Conservation (phyloP, 2,113 vertebrate species). For the Edolisoma coerulescens region DNA sequence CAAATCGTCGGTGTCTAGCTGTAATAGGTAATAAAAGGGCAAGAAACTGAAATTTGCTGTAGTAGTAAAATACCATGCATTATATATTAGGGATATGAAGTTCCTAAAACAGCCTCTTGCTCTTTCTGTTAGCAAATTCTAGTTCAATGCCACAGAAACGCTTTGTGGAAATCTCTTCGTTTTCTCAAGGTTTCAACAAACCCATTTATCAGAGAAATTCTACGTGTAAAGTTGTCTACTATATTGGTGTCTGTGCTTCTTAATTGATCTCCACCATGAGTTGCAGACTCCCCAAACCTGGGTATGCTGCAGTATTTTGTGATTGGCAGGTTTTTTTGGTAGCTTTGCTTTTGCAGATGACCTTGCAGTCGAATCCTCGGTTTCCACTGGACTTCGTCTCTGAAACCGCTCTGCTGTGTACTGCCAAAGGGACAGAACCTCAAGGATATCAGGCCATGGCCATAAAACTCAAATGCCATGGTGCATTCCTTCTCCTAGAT, state of each 20-base stretch:
- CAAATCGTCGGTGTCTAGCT: neutral
- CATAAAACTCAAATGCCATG: neutral
- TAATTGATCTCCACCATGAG: neutral
- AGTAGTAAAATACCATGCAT: neutral
- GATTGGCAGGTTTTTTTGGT: neutral
- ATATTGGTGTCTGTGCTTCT: neutral
- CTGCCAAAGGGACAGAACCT: neutral
- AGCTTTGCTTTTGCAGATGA: neutral
- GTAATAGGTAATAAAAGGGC: neutral
- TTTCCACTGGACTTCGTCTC: neutral
- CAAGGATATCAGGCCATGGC: neutral
- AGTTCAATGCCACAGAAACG: neutral
- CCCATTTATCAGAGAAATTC: neutral
- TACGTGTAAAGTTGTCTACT: neutral
- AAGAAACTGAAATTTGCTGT: neutral
- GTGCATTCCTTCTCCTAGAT: neutral
- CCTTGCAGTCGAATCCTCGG: neutral
- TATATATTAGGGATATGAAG: neutral
- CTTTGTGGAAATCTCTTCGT: neutral
- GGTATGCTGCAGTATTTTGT: neutral
- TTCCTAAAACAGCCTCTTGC: neutral
- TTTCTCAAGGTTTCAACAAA: neutral
- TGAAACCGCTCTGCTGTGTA: neutral
- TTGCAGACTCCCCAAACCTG: neutral
- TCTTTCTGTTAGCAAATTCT: neutral